A percentile compares a stretch with the other conserved stretches of the same genome.
phyloP scores from a whole-genome alignment of 2,888 invertebrate species.

The Himalopsyche anomala region DNA sequence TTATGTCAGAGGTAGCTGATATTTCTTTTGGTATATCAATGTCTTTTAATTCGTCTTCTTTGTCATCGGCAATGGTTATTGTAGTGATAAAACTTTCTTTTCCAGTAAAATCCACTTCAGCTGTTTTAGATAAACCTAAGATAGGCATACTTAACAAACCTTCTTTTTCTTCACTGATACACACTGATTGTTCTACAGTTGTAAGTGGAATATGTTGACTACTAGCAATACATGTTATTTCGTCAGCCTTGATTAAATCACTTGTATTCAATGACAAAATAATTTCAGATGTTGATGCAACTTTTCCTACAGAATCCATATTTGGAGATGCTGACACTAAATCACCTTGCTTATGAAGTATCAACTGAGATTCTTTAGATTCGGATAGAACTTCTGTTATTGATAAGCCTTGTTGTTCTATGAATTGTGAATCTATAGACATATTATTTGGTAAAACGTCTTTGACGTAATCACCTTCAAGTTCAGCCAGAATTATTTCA shows the following conservation, averaged over 20 bases:
- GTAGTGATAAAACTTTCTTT: slow-evolving; percentile 78
- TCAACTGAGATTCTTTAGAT: slow-evolving; percentile 75
- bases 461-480: slow-evolving; percentile 74
- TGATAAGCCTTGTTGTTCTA: slow-evolving; percentile 75
- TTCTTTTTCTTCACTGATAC: slow-evolving; percentile 76
- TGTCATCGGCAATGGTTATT: slow-evolving; percentile 76
- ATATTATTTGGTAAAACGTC: slow-evolving; percentile 72
- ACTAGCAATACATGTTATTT: slow-evolving; percentile 68
- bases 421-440: slow-evolving; percentile 72
- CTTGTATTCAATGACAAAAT: slow-evolving; percentile 70
- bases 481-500: slow-evolving; percentile 78
- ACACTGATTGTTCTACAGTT: slow-evolving; percentile 75
- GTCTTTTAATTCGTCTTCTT: slow-evolving; percentile 75
- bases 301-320: slow-evolving; percentile 73
- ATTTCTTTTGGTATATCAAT: slow-evolving; percentile 67
- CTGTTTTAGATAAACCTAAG: slow-evolving; percentile 70
- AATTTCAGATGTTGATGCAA: slow-evolving; percentile 71
- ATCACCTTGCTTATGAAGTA: slow-evolving; percentile 70
- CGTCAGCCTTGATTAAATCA: slow-evolving; percentile 69
- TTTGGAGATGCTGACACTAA: slow-evolving; percentile 70
- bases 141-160: slow-evolving; percentile 69
- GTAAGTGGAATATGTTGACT: slow-evolving; percentile 71
- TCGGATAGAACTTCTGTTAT: slow-evolving; percentile 77
- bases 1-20: slow-evolving; percentile 69
- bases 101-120: slow-evolving; percentile 75